Base-by-base conservation (phyloP, 2,113 vertebrate species). In the Fukomys damarensis region DNA sequence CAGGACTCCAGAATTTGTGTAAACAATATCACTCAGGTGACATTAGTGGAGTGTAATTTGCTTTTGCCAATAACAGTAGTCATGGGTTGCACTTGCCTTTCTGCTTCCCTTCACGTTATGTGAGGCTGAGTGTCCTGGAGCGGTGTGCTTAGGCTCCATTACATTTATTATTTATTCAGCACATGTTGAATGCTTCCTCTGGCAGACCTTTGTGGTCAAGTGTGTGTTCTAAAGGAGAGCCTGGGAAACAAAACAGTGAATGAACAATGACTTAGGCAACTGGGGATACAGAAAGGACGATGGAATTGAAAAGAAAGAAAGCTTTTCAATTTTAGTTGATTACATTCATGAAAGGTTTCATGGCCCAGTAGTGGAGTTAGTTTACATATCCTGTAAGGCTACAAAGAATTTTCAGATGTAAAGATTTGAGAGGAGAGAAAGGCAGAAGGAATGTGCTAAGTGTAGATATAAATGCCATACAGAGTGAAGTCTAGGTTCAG, bases 321-420 rank as follows among this genome's bases (percentile, higher is more conserved):
- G 43, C 13, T 68, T 93, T 66, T 93, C 43, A 49, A 20, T 80
- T 95, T 93, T 58, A 28, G 86, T 86, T 89, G 13, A 86, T 35
- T 46, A 77, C 54, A 89, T 35, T 96, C 19, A 66, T 43, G 9
- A 76, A 88, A 26, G 38, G 0, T 56, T 86, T 80, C 30, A 30
- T 46, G 63, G 28, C 7, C 24, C 59, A 43, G 74, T 26, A 68
- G 58, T 14, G 80, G 70, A 81, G 72, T n/a, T 4, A 2, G 11
- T 14, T 93, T 90, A 84, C 56, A 59, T 83, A 63, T 65, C 8
- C 30, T 61, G 74, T 68, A 80, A n/a, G 26, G 56, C 2, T 43
- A 58, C 38, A n/a, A 79, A 65, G 56, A 79, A 7, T 70, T 89
- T 88, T 85, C 72, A 86, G 52, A 52, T 46, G 14, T 26, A 49